Conservation (phyloP, 2,113 vertebrate genomes). For the Panthera uncia region DNA sequence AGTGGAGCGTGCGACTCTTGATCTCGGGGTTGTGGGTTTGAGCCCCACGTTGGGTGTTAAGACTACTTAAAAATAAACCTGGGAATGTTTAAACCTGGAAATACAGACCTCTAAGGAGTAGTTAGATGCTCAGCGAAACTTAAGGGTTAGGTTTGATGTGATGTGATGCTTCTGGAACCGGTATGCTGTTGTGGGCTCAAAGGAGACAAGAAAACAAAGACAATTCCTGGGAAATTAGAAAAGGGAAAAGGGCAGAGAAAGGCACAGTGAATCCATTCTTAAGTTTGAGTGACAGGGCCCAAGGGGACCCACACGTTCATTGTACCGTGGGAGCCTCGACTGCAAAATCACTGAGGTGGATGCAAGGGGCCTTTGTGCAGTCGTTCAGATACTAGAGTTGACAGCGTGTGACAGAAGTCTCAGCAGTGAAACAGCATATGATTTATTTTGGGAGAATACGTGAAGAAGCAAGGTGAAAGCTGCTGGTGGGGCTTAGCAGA, state of each 20-base stretch:
- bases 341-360: neutral
- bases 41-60: neutral
- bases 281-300: neutral
- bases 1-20: neutral
- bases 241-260: neutral
- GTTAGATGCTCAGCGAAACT: neutral
- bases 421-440: neutral
- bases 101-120: neutral
- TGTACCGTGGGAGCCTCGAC: neutral
- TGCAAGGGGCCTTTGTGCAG: neutral
- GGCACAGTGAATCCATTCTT: neutral
- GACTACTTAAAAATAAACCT: neutral
- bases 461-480: constrained; percentile 9
- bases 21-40: neutral
- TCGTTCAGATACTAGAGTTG: neutral
- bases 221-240: neutral
- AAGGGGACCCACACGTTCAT: neutral
- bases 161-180: neutral
- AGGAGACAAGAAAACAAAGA: neutral
- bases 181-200: neutral
- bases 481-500: neutral
- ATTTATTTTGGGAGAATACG: constrained; percentile 2
- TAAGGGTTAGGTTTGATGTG: neutral
- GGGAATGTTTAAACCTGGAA: neutral
- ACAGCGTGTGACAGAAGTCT: neutral